Conservation (phyloP, 2,113 vertebrate species). For the Rattus rattus region DNA sequence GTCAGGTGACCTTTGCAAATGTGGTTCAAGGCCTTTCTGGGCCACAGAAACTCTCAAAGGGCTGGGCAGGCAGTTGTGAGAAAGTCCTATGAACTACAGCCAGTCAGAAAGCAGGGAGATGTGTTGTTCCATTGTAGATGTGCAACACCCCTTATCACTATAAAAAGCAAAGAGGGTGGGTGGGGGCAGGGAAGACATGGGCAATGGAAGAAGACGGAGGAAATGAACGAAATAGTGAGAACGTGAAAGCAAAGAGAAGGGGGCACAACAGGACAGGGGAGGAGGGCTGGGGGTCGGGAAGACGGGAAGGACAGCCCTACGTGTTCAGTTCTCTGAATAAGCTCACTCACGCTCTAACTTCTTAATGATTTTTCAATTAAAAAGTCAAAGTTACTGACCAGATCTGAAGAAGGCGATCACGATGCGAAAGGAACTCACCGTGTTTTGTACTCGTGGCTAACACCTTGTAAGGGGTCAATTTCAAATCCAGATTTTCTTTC, state of each 20-base stretch:
- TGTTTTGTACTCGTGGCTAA: slow-evolving; percentile 99
- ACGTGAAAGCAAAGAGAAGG: neutral
- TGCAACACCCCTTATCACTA: neutral
- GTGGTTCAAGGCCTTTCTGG: neutral
- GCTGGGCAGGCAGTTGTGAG: neutral
- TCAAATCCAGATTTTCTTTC: slow-evolving; percentile 98
- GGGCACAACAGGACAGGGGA: no score
- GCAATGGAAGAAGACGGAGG: no score
- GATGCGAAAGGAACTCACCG: slow-evolving; percentile 85
- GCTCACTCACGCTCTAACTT: neutral
- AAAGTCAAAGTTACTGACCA: neutral
- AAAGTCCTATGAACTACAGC: neutral
- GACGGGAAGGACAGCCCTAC: neutral
- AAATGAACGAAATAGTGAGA: neutral
- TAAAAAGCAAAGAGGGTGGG: neutral
- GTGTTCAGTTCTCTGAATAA: neutral
- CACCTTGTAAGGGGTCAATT: slow-evolving; percentile 98
- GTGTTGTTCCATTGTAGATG: neutral
- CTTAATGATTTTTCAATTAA: neutral
- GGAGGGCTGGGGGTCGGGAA: no score
- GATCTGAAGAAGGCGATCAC: neutral
- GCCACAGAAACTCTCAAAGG: neutral
- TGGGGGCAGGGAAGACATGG: neutral
- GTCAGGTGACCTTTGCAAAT: neutral
- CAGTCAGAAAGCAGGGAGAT: neutral